Conservation (phyloP, 2,888 invertebrate genomes). For the Cyaniris semiargus region DNA sequence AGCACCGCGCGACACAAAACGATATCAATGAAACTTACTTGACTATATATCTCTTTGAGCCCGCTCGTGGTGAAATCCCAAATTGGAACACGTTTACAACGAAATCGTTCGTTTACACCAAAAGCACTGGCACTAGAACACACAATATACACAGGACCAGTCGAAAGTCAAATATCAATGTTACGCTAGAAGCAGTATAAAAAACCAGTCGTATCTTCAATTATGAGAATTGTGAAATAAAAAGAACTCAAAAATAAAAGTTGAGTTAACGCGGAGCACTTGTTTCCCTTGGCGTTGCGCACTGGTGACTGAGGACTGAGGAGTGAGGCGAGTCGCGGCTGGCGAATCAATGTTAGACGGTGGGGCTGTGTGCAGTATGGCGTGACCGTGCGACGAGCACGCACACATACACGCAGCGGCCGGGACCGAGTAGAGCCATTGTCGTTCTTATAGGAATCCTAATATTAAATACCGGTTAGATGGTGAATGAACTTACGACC, state of each 20-base stretch:
- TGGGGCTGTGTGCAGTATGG: slow-evolving; percentile 57
- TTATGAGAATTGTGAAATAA: slow-evolving; percentile 48
- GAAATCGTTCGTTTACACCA: slow-evolving; percentile 75
- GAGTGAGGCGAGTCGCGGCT: slow-evolving; percentile 70
- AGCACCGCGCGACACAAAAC: not conserved
- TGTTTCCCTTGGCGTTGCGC: slow-evolving; percentile 74
- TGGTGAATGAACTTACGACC: slow-evolving; percentile 62
- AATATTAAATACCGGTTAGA: slow-evolving; percentile 58
- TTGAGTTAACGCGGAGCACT: slow-evolving; percentile 58
- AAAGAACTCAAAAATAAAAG: slow-evolving; percentile 71
- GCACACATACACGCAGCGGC: slow-evolving; percentile 52
- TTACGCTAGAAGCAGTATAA: not conserved
- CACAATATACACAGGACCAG: slow-evolving; percentile 72
- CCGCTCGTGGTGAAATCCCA: slow-evolving; percentile 80
- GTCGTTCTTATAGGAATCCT: slow-evolving; percentile 48
- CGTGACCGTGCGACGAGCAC: slow-evolving; percentile 47
- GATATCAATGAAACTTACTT: slow-evolving; percentile 60
- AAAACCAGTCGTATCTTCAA: slow-evolving; percentile 55
- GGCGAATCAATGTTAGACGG: slow-evolving; percentile 77
- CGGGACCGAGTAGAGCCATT: slow-evolving; percentile 49
- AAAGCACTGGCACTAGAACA: slow-evolving; percentile 76
- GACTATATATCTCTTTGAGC: slow-evolving; percentile 78
- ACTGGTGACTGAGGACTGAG: slow-evolving; percentile 78
- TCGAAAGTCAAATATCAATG: not conserved
- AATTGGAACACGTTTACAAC: slow-evolving; percentile 75